Evolutionary conservation across 2,888 invertebrate species (phyloP), one percentile per base, ranked within the genome.

Genomic region (Drosophila nigricruria): DNA sequence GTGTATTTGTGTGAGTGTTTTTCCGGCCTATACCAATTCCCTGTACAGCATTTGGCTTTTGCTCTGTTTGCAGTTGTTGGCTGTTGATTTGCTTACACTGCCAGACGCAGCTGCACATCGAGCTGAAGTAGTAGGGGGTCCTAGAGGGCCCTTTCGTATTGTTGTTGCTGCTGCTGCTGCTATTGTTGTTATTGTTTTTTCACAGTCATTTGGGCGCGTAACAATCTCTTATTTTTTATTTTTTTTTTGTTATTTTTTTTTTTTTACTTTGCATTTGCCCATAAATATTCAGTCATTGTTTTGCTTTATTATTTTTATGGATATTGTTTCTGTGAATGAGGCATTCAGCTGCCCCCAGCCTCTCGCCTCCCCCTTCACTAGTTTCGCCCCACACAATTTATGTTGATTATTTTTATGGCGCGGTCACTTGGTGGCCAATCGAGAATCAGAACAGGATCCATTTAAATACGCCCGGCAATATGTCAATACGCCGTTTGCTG

Each of bases 281-380:
- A 85, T 85, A 85, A 85, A 85, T 85, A 85, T 86, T 86, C 82
- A 63, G 84, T 69, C 83, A 82, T 88, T 88, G 87, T 85, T 88
- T 86, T 88, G 87, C 79, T 88, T 88, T 87, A 86, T 87, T 86
- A 82, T 86, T 86, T 88, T 86, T 88, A 88, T 88, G 86, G 86
- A 84, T 87, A 88, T 86, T 84, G 86, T 87, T 84, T 74, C 76
- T 45, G 65, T 42, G 77, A 76, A 75, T 52, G 64, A 72, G 34
- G 50, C 50, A 52, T 52, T 50, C 53, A 38, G n/a, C 52, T 23
- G 9, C 43, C 32, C 52, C 23, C 34, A 9, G 9, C 23, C n/a
- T n/a, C n/a, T n/a, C n/a, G n/a, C n/a, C n/a, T 3, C 5, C 5
- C 20, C 5, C 25, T 27, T 27, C 38, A 27, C 53, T 54, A 54